Evolutionary conservation across 2,113 vertebrate genomes (phyloP), one percentile per base, ranked within the genome.

Genomic region (Theristicus caerulescens): DNA sequence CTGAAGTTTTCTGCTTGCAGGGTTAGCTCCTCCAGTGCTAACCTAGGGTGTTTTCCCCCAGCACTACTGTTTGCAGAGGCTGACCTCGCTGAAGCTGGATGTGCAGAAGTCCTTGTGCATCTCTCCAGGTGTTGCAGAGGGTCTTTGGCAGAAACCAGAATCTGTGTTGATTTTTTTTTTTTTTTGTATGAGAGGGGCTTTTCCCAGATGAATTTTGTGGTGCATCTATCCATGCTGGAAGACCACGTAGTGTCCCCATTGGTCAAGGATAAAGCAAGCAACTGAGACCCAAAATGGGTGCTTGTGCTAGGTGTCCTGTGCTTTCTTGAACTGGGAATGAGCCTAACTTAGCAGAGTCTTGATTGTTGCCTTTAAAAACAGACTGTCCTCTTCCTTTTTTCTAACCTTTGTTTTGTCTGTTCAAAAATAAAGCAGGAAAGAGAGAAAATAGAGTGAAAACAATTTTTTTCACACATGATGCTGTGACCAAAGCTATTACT

Each of bases 381-480:
- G 34, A 29, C 44, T 7, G 3, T 34, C 6, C 1, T 7, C 11
- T 87, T 84, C 18, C 7, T 49, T 82, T 69, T 72, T 40, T 36
- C n/a, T 62, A 32, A 36, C 8, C 10, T 92, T 88, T 71, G 44
- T 64, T 94, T 61, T 90, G 7, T 72, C 34, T 79, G 31, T 74
- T 84, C 20, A 76, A 65, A 95, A 87, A 79, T 58, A 87, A 77
- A 89, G 36, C 52, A 79, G n/a, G 4, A 61, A 88, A 66, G 47
- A 66, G 52, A 61, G 58, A 85, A 92, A 86, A 78, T 8, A n/a
- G 19, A 57, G n/a, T 36, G 31, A 38, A 72, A 80, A 29, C 5
- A 18, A 3, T 24, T 36, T 84, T 84, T 66, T 84, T 58, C 36
- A 10, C 4, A 6, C 10, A 40, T 25, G 25, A 0, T 51, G 36